Evolutionary conservation across 1,140 invertebrate genomes (phyloP), one percentile per base, ranked within the genome.

Genomic region (Leptonema lineaticorne): DNA sequence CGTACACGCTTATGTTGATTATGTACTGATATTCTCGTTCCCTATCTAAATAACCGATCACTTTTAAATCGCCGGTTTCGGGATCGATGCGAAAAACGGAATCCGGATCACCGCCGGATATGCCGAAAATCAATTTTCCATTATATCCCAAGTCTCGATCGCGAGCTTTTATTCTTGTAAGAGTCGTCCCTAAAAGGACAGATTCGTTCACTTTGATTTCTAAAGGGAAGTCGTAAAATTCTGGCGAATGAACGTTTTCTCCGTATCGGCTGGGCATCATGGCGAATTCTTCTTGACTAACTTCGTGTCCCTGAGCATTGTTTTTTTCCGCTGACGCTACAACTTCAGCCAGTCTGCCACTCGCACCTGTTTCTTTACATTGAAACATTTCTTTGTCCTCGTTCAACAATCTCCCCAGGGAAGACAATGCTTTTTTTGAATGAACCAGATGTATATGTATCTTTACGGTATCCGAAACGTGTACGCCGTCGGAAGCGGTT

Each of bases 401-500:
- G 64, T 74, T 77, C n/a, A 60, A n/a, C 20, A 67, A 60, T 28
- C 71, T 46, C 18, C 71, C 71, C 3, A 62, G 6, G 4, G 70
- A 66, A 3, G 48, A 30, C 16, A 68, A 45, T 66, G 81, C 83
- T 58, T 81, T 77, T 60, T 87, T 88, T 2, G 83, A 82, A 45
- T 86, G 85, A 9, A 89, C 84, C 45, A 93, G 77, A 60, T 89
- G 83, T 9, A 93, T 82, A 41, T 81, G 78, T 2, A 93, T 81
- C 26, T 80, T 82, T 70, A 87, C 85, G 1, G 90, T 85, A 76
- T 94, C 92, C 1, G 92, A 89, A 76, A 92, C 93, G 76, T 94
- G 91, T 1, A 89, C 89, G 0, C 92, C 91, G 77, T 96, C 94
- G 0, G 90, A 93, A 0, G 94, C 93, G 0, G 92, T 91, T 2